Evolutionary conservation across 2,888 invertebrate genomes (phyloP), one percentile per base, ranked within the genome.

Genomic region (Ophonus ardosiacus): DNA sequence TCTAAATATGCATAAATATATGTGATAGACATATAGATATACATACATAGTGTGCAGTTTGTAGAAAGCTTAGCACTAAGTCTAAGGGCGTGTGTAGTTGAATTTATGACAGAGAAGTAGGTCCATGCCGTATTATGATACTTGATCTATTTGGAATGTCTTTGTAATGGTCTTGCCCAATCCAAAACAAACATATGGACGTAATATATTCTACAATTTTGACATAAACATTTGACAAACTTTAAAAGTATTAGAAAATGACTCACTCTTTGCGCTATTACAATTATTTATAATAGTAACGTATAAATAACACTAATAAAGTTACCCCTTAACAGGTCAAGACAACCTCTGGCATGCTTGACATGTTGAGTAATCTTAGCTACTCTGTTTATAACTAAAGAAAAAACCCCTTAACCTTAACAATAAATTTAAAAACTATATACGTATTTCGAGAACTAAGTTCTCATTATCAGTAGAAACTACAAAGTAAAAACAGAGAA

Each of bases 91-190:
- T 63, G 63, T 63, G 13, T 63, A 21, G 3, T 8, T 51, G 63
- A 63, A 63, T 63, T 63, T 63, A 63, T 63, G 63, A 63, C 24
- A 21, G 18, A 21, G 63, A 63, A 63, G 13, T 18, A 4, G 63
- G 63, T 63, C 63, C 63, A 63, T 10, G 10, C 21, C 21, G 63
- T 24, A 63, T 63, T 63, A 63, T 21, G 61, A 61, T 63, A 21
- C 10, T 24, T 21, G 63, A 63, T 63, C 63, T 63, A 63, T 63
- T 63, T 63, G 63, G 63, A 63, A 63, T 63, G 63, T 6, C 63
- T 63, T 63, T 63, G 63, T 63, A 63, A 63, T 24, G 13, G 24
- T 63, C 63, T 63, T 63, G 63, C 63, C 21, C 24, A 63, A 63
- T 63, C 63, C 63, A 51, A 51, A 51, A 51, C 43, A 51, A 10